Base-by-base conservation (phyloP, 2,113 vertebrate genomes). In the Tragelaphus imberbis region DNA sequence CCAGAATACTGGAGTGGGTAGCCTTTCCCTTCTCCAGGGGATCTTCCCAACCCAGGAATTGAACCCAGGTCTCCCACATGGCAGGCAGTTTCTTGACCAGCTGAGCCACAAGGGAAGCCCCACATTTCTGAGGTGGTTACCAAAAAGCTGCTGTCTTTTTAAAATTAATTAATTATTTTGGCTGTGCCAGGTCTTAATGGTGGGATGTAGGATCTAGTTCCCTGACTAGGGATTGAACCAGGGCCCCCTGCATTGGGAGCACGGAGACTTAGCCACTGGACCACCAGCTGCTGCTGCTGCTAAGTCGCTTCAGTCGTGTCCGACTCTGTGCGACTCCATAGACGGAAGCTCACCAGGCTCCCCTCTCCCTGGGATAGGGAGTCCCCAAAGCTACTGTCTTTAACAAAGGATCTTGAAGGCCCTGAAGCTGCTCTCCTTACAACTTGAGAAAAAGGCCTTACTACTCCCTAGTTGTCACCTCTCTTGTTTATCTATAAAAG, bases 81-180 rank as follows among this genome's bases (percentile, higher is more conserved):
- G 65, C 65, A 71, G 65, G 65, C 17, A 71, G 65, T 71, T 71
- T 71, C 65, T 71, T 71, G 17, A 71, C n/a, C n/a, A 71, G n/a
- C n/a, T 23, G 19, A 17, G 63, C 30, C 30, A n/a, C 63, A 65
- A n/a, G 63, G 30, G 63, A 65, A n/a, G 30, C 19, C 65, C 65
- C 65, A 71, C n/a, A 21, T 68, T 95, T 97, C 51, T 94, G 63
- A 94, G 40, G 75, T 91, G 63, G 59, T 94, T 94, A 65, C n/a
- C 33, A n/a, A 87, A 95, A 94, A 88, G 40, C 36, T 28, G 27
- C 17, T 88, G 33, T 51, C 63, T 84, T 96, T 94, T 44, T 14
- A 0, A 75, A 75, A 40, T 71, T 71, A 65, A 71, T n/a, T 68
- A 36, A 40, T 40, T 75, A 44, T 75, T 75, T 75, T 75, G 71